Percentiles rank a stretch among this genome's conserved stretches.
phyloP scores from a whole-genome alignment of 1,140 invertebrate genomes.

The Nasonia giraulti region DNA sequence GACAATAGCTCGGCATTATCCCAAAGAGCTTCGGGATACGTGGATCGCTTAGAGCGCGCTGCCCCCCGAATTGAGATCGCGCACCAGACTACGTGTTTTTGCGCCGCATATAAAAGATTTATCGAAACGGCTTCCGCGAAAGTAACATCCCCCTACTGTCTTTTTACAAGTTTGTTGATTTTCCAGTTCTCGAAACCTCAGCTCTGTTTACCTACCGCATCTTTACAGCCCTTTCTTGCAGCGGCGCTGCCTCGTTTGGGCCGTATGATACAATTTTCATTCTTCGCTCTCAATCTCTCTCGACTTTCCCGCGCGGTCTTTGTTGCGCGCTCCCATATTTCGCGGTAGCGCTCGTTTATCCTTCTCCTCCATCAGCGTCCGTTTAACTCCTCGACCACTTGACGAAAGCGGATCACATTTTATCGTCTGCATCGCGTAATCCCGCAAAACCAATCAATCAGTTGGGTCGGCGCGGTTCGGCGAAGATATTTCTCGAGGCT shows the following conservation, averaged over 20 bases:
- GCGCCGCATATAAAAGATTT: not conserved
- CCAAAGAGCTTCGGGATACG: slow-evolving; percentile 30
- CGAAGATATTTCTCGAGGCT: slow-evolving; percentile 17
- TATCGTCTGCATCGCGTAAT: not conserved
- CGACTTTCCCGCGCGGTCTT: not conserved
- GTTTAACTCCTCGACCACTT: slow-evolving; percentile 16
- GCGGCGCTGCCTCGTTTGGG: not conserved
- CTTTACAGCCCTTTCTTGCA: not conserved
- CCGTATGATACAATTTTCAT: slow-evolving; percentile 9
- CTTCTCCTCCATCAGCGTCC: slow-evolving; percentile 6
- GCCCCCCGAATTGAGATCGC: not conserved
- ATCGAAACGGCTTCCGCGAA: not conserved
- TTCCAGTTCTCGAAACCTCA: not conserved
- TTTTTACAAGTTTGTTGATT: not conserved
- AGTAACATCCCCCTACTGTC: not conserved
- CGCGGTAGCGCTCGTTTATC: not conserved
- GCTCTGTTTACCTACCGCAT: not conserved
- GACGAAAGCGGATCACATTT: not conserved
- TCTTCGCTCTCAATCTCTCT: not conserved
- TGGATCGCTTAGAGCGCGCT: not conserved
- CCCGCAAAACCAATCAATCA: slow-evolving; percentile 42
- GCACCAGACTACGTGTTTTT: not conserved
- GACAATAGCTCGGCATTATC: slow-evolving; percentile 52
- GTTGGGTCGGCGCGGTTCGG: slow-evolving; percentile 11
- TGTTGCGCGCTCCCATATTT: not conserved